Conservation (phyloP, 2,113 vertebrate genomes). For the Thomomys bottae region DNA sequence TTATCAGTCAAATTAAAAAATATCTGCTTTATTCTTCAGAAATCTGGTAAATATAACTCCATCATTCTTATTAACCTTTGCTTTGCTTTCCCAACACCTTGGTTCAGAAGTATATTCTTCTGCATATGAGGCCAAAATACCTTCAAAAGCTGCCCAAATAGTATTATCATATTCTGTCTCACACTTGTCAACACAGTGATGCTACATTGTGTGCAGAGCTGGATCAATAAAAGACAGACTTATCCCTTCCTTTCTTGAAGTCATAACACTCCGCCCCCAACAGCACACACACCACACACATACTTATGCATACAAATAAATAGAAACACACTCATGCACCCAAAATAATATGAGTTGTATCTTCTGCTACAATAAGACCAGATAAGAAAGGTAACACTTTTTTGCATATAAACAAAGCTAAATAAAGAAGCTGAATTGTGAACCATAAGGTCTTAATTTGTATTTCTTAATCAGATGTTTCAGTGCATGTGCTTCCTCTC, state of each 20-base stretch:
- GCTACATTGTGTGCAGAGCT: background rate
- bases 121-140: background rate
- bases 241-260: background rate
- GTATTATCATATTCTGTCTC: background rate
- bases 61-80: background rate
- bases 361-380: slow-evolving; percentile 3
- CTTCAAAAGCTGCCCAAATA: background rate
- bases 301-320: background rate
- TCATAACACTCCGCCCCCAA: background rate
- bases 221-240: background rate
- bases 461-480: slow-evolving; percentile 69
- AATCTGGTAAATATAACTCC: background rate
- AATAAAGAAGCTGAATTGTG: slow-evolving; percentile 37
- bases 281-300: background rate
- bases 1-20: slow-evolving; percentile 50
- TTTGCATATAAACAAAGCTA: slow-evolving; percentile 36
- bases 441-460: slow-evolving; percentile 71
- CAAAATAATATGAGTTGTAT: background rate
- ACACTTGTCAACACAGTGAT: background rate
- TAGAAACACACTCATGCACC: background rate
- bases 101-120: background rate
- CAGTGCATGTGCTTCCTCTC: slow-evolving; percentile 28
- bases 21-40: background rate
- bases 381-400: background rate
- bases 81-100: background rate